Percentiles rank a stretch among this genome's conserved stretches.
These are phyloP conservation scores for Gymnoscopelus braueri DNA, from an alignment of 2,797 vertebrate species.

Conservation along the genomic window DNA sequence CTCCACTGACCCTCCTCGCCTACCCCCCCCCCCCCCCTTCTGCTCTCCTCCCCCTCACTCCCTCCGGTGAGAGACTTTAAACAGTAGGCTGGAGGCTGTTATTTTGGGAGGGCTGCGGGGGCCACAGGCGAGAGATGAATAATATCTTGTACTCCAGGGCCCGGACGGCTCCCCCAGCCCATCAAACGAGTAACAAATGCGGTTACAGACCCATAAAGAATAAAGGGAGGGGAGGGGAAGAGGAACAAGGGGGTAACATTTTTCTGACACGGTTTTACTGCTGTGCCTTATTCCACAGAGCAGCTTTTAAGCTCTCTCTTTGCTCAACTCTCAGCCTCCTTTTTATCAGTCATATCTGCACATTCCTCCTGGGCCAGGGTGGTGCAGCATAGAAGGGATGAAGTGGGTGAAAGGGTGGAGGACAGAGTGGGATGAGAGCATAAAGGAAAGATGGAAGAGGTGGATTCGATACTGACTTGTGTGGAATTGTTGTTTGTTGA, in stretches of 20 bases:
- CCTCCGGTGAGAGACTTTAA: constrained; percentile 81
- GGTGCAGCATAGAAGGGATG: constrained; percentile 49
- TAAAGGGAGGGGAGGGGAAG: constrained; percentile 76
- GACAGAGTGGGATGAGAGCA: constrained; percentile 1
- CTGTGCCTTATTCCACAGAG: constrained; percentile 73
- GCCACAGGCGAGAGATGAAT: constrained; percentile 77
- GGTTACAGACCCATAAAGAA: constrained; percentile 83
- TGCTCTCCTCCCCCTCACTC: constrained; percentile 54
- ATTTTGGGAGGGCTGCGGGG: constrained; percentile 74
- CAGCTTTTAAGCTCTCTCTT: constrained; percentile 68
- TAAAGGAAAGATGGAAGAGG: background rate
- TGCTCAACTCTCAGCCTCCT: constrained; percentile 49
- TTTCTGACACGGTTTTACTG: constrained; percentile 82
- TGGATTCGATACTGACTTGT: background rate
- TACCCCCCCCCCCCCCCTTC: constrained; percentile 19
- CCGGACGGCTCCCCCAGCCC: constrained; percentile 77
- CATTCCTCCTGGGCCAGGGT: constrained; percentile 65
- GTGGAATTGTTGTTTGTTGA: background rate
- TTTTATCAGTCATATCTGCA: constrained; percentile 69
- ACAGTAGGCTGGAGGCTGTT: constrained; percentile 83
- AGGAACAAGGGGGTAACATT: constrained; percentile 81
- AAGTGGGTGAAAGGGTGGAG: constrained; percentile 27
- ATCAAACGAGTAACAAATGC: constrained; percentile 85
- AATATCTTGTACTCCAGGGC: constrained; percentile 83
- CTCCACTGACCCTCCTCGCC: constrained; percentile 51